Base-by-base conservation (phyloP, 2,888 invertebrate species). In the Lasioglossum morio region DNA sequence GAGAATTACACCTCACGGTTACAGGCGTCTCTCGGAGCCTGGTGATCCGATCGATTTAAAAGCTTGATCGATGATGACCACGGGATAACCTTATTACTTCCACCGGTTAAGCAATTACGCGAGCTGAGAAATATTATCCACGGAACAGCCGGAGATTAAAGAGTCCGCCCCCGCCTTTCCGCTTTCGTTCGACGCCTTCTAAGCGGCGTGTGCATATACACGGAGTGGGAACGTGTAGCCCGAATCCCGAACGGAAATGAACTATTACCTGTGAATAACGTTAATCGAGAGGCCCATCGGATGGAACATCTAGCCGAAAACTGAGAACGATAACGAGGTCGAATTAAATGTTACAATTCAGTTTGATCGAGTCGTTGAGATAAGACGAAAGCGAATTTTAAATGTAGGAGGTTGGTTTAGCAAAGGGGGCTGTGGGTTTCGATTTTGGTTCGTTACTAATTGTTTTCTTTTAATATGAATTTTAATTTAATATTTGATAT, bases 91-190 rank as follows among this genome's bases (percentile, higher is more conserved):
- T 85, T 87, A 86, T 91, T 91, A 89, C 85, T 80, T 79, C 85
- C 84, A 82, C 82, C 82, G 86, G 81, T 90, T 86, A 84, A 88
- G 84, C 91, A 91, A 91, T 91, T 89, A 90, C 82, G 72, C 40
- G 81, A 89, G 84, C 87, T 88, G 85, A 89, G 90, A 85, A 91
- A 87, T 84, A 91, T 89, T 86, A 87, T 87, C 87, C 83, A 66
- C 60, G 83, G 73, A 84, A 78, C 81, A 75, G 81, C 70, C 77
- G 76, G 83, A 87, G 90, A 86, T 86, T 86, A 85, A 81, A 85
- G 79, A 81, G 79, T 69, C 74, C 30, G 57, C 63, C 43, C 60
- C 63, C 57, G 48, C 76, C 77, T 79, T 30, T 72, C 46, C 37
- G 72, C 1, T 63, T 30, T 74, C 30, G 40, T 30, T 14, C 74